phyloP scores from a whole-genome alignment of 2,113 vertebrate species.

The Tyto alba region DNA sequence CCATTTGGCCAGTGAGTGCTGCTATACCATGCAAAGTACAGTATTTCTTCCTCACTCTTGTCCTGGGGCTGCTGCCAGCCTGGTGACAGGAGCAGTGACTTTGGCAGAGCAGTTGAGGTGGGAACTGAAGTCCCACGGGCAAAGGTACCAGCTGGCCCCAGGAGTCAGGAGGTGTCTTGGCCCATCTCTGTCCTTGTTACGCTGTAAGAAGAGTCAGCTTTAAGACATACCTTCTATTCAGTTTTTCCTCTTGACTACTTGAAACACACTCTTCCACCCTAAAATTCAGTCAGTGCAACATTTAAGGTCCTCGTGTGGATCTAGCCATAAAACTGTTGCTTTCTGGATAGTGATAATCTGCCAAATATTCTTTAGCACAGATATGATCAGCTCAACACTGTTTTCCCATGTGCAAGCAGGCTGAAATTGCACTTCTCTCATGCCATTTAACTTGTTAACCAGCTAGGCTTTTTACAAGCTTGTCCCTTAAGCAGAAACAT shows the following conservation, averaged over 20 bases:
- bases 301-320: neutral
- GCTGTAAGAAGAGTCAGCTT: neutral
- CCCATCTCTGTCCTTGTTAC: fast-evolving
- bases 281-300: neutral
- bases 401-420: neutral
- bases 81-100: neutral
- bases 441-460: neutral
- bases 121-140: neutral
- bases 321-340: neutral
- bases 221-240: neutral
- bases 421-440: neutral
- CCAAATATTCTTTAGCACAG: neutral
- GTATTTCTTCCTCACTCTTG: neutral
- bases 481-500: neutral
- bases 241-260: neutral
- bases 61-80: fast-evolving
- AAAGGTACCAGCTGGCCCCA: fast-evolving
- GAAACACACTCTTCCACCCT: neutral
- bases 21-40: neutral
- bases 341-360: neutral
- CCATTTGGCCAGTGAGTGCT: fast-evolving
- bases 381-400: neutral
- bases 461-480: neutral
- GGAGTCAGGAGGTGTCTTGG: fast-evolving
- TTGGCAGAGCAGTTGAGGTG: neutral